Evolutionary conservation across 2,113 vertebrate species (phyloP), one percentile per base, ranked within the genome.

Genomic region (Vimba vimba): DNA sequence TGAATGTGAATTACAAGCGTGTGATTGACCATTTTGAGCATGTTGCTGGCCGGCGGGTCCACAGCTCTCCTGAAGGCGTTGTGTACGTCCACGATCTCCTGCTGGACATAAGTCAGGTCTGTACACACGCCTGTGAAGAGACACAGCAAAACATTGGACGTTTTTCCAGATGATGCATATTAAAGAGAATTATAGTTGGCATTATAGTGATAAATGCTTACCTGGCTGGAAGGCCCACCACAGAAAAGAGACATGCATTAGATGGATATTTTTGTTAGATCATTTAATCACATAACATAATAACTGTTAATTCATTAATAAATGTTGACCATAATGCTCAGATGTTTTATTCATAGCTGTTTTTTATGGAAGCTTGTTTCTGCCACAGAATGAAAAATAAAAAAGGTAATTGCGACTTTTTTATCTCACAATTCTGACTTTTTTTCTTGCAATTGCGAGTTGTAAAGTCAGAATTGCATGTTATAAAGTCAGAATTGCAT

Each of bases 21-120:
- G 3, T 47, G 71, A 10, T 0, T 50, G n/a, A 95, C 94, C 93
- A 95, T 95, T 15, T 36, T 88, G 2, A 95, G 90, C 94, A 95
- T 95, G 92, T 95, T 57, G 0, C 90, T 85, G 2, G 94, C 93
- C 0, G 85, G 0, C 0, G 94, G 94, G 10, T 80, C 2, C 1
- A 95, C 94, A 0, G 39, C 62, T 79, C 92, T 91, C 88, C 94
- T 91, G 57, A 90, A 90, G 45, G 8, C 78, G 10, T 95, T 95
- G 90, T 94, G 94, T 9, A 19, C 0, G 19, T 92, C 79, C 11
- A 91, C 88, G 5, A 95, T 94, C 87, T 93, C 91, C 0, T 55
- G 21, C 87, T 94, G 94, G 25, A 93, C 90, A 1, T 6, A 0
- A 1, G 30, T 0, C 15, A 86, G 81, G 15, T 84, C 59, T 21